Conservation (phyloP, 2,797 vertebrate species). For the Eulemur mongoz region DNA sequence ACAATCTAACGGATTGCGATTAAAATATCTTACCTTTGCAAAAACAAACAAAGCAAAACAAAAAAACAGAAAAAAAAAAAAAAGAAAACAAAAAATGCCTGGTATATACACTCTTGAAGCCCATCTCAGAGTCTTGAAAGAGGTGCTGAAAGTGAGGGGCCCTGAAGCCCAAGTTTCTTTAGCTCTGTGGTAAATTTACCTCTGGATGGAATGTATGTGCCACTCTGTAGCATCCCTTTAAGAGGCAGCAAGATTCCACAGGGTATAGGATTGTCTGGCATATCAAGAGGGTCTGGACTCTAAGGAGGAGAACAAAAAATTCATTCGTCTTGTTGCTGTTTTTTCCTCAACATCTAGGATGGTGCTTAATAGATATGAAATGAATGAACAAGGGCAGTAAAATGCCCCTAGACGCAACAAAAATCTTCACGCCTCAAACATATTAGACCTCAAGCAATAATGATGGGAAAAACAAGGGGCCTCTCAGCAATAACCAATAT, state of each 20-base stretch:
- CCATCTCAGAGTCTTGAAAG: not conserved
- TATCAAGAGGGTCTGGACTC: not conserved
- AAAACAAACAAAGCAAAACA: not conserved
- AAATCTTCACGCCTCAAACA: not conserved
- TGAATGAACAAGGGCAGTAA: not conserved
- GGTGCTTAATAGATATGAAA: not conserved
- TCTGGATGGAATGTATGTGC: not conserved
- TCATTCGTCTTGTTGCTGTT: not conserved
- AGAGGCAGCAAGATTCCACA: not conserved
- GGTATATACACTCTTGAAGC: not conserved
- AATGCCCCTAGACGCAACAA: not conserved
- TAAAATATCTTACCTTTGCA: constrained; percentile 1
- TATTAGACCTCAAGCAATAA: not conserved
- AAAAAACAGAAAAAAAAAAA: not conserved
- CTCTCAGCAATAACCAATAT: not conserved
- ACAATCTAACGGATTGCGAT: not conserved
- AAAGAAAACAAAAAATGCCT: not conserved
- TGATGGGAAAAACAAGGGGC: not conserved
- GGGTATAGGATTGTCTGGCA: no score
- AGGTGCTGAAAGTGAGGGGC: not conserved
- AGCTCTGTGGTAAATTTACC: not conserved
- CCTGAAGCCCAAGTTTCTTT: not conserved
- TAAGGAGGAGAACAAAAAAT: not conserved
- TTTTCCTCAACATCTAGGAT: not conserved
- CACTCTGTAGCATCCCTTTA: not conserved